These are phyloP conservation scores for Dryocosmus kuriphilus DNA, from an alignment of 2,888 invertebrate species.

Conservation along the genomic window DNA sequence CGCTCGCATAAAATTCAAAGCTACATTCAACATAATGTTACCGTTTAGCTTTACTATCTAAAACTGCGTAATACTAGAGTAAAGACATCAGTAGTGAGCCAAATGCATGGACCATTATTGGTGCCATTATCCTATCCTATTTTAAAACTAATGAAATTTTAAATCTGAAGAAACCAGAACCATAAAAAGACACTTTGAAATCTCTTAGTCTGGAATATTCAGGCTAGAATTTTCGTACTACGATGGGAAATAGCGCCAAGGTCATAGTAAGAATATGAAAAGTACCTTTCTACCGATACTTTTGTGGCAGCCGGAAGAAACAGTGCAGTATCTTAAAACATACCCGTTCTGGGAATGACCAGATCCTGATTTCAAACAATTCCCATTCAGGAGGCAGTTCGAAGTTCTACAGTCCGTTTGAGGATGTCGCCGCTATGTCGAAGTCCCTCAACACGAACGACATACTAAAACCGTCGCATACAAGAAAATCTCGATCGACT, in stretches of 20 bases:
- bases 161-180: background rate
- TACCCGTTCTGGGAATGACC: slow-evolving; percentile 52
- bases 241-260: slow-evolving; percentile 21
- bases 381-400: slow-evolving; percentile 67
- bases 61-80: too few relatives aligned
- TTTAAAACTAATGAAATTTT: background rate
- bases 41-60: too few relatives aligned
- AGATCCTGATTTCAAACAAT: slow-evolving; percentile 66
- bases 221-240: slow-evolving; percentile 3
- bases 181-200: slow-evolving; percentile 14
- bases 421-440: slow-evolving; percentile 27
- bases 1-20: too few relatives aligned
- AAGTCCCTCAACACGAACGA: slow-evolving; percentile 22
- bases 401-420: slow-evolving; percentile 53
- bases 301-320: slow-evolving; percentile 45
- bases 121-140: too few relatives aligned
- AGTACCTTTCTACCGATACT: slow-evolving; percentile 21
- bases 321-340: slow-evolving; percentile 55
- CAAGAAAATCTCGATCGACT: slow-evolving; percentile 11
- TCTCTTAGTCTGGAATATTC: slow-evolving; percentile 18
- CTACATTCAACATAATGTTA: too few relatives aligned
- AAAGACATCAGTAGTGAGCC: too few relatives aligned
- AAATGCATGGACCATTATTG: too few relatives aligned
- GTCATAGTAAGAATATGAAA: slow-evolving; percentile 38
- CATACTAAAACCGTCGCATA: slow-evolving; percentile 6